Percentiles rank a stretch among this genome's conserved stretches.
phyloP scores from a whole-genome alignment of 2,113 vertebrate species.

The Campylorhamphus procurvoides region DNA sequence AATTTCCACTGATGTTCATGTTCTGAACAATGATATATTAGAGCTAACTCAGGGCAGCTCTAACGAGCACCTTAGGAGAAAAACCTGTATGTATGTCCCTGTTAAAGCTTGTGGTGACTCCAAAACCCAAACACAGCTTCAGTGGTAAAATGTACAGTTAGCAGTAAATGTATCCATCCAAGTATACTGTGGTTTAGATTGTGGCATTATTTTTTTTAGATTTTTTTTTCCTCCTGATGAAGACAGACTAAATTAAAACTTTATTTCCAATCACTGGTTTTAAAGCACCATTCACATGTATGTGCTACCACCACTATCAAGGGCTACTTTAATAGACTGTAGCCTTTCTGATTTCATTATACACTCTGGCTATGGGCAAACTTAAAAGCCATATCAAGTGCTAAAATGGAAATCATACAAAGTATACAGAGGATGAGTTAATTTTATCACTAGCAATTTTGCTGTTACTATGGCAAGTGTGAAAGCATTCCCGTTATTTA shows the following conservation, averaged over 20 bases:
- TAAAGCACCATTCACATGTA: neutral
- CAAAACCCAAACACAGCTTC: neutral
- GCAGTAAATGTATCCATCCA: neutral
- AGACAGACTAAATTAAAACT: neutral
- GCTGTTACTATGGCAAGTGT: constrained; percentile 26
- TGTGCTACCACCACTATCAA: neutral
- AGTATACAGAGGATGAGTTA: neutral
- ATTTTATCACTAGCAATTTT: constrained; percentile 12
- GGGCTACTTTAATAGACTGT: neutral
- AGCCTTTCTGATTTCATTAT: neutral
- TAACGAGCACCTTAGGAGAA: neutral
- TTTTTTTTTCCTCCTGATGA: neutral
- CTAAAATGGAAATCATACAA: neutral
- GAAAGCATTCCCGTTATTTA: neutral
- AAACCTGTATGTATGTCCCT: neutral
- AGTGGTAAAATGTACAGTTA: neutral
- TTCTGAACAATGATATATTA: neutral
- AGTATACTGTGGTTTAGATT: neutral
- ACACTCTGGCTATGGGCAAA: neutral
- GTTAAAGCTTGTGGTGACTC: neutral
- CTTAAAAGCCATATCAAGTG: neutral
- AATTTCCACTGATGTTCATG: neutral
- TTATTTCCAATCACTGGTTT: neutral
- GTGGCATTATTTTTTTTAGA: too few relatives aligned
- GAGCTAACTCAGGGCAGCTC: neutral